A percentile compares a stretch with the other conserved stretches of the same genome.
Conservation (phyloP, 2,797 vertebrate genomes). For the Amblyopsis hoosieri region DNA sequence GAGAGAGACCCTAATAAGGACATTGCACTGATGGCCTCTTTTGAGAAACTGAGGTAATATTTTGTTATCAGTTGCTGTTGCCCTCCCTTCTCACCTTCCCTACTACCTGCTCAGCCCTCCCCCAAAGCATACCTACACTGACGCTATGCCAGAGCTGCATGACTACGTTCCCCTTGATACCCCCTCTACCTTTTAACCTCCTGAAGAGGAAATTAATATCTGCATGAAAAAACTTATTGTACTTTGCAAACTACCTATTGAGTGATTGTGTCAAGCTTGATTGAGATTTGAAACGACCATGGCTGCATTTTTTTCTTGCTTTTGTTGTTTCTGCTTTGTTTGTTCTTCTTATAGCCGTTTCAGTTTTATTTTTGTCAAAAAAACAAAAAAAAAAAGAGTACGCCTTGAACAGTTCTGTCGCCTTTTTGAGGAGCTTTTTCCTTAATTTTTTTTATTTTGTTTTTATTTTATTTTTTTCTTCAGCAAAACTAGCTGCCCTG, state of each 20-base stretch:
- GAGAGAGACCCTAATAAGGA: slow-evolving; percentile 96
- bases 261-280: slow-evolving; percentile 95
- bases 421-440: slow-evolving; percentile 79
- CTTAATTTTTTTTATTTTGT: slow-evolving; percentile 57
- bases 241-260: slow-evolving; percentile 96
- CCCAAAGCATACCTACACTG: slow-evolving; percentile 87
- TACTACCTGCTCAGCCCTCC: slow-evolving; percentile 86
- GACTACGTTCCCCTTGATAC: slow-evolving; percentile 85
- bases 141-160: slow-evolving; percentile 94
- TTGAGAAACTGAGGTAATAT: slow-evolving; percentile 99
- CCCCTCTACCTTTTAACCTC: slow-evolving; percentile 78
- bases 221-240: slow-evolving; percentile 94
- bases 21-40: slow-evolving; percentile 94
- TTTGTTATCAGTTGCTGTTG: slow-evolving; percentile 92
- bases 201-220: slow-evolving; percentile 84
- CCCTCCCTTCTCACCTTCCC: slow-evolving; percentile 84
- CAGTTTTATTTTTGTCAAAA: slow-evolving; percentile 81
- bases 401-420: slow-evolving; percentile 77
- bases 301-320: slow-evolving; percentile 94
- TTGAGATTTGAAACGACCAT: slow-evolving; percentile 94
- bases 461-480: slow-evolving; percentile 81
- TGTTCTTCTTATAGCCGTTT: slow-evolving; percentile 82
- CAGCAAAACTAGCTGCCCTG: slow-evolving; percentile 79
- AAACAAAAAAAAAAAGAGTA: slow-evolving; percentile 81
- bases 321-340: slow-evolving; percentile 89